A percentile compares a stretch with the other conserved stretches of the same genome.
phyloP scores from a whole-genome alignment of 2,113 vertebrate genomes.

The Redunca redunca region DNA sequence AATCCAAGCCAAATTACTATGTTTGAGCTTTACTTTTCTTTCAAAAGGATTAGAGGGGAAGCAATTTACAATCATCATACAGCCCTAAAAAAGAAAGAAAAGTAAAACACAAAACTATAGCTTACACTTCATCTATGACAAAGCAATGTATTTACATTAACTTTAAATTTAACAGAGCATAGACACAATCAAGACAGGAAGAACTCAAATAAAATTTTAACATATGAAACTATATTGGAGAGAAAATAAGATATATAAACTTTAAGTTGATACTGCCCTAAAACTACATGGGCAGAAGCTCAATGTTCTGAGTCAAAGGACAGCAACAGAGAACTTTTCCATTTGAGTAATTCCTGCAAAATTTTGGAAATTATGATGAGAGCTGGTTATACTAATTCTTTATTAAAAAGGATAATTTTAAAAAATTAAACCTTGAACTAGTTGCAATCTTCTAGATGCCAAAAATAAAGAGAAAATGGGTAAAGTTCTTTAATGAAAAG shows the following conservation, averaged over 20 bases:
- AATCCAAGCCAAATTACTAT: constrained; percentile 3
- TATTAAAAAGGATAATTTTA: not conserved
- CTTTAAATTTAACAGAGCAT: not conserved
- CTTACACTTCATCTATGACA: not conserved
- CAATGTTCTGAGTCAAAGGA: not conserved
- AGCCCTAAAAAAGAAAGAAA: not conserved
- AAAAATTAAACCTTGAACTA: not conserved
- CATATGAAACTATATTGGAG: not conserved
- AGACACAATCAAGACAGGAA: not conserved
- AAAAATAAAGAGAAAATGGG: not conserved
- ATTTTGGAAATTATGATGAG: not conserved
- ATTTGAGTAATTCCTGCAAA: not conserved
- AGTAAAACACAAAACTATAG: not conserved
- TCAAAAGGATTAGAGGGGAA: not conserved
- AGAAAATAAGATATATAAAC: not conserved
- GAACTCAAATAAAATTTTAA: not conserved
- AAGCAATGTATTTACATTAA: not conserved
- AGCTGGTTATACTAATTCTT: not conserved
- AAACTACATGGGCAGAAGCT: not conserved
- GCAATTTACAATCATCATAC: not conserved
- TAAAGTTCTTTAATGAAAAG: not conserved
- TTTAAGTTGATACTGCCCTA: not conserved
- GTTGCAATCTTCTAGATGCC: not conserved
- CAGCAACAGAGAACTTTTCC: not conserved
- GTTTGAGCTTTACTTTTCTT: not conserved